These are phyloP conservation scores for Balaenoptera acutorostrata DNA, from an alignment of 2,113 vertebrate species.

Conservation along the genomic window DNA sequence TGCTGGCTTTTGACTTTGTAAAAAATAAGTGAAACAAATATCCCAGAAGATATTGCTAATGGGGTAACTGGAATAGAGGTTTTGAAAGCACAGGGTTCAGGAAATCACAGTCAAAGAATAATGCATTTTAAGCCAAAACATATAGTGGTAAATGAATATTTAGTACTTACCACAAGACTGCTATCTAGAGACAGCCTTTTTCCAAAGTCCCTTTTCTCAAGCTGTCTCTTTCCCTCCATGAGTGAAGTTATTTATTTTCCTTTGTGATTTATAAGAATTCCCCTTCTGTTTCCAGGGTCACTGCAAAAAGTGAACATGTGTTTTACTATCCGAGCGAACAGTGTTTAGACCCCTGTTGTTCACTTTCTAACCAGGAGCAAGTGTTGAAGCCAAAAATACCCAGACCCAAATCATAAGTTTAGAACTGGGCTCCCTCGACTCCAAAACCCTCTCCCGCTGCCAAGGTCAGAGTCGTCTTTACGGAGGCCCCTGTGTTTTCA, in stretches of 20 bases:
- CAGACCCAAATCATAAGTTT: slow-evolving; percentile 50
- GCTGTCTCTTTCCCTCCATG: slow-evolving; percentile 85
- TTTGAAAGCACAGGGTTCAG: slow-evolving; percentile 11
- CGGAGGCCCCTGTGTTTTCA: slow-evolving; percentile 72
- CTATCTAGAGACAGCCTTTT: slow-evolving; percentile 88
- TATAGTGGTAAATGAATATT: slow-evolving; percentile 71
- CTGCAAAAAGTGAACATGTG: slow-evolving; percentile 70
- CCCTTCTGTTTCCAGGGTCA: slow-evolving; percentile 69
- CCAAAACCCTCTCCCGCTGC: slow-evolving; percentile 23
- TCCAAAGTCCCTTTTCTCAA: slow-evolving; percentile 83
- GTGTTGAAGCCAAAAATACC: slow-evolving; percentile 28
- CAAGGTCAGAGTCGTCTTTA: slow-evolving; percentile 45
- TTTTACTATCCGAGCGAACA: slow-evolving; percentile 68
- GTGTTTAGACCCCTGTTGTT: slow-evolving; percentile 68
- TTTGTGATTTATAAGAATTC: slow-evolving; percentile 68
- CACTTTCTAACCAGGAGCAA: slow-evolving; percentile 73
- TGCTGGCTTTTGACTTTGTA: slow-evolving; percentile 52
- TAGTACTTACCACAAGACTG: slow-evolving; percentile 87
- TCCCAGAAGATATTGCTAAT: slow-evolving; percentile 24
- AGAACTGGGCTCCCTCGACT: not conserved
- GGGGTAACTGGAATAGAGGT: slow-evolving; percentile 48
- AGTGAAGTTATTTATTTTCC: slow-evolving; percentile 75
- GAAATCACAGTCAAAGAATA: slow-evolving; percentile 61
- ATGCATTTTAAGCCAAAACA: slow-evolving; percentile 68
- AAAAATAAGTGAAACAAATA: slow-evolving; percentile 65